These are phyloP conservation scores for Nomada flava DNA, from an alignment of 2,888 invertebrate species.

Conservation along the genomic window DNA sequence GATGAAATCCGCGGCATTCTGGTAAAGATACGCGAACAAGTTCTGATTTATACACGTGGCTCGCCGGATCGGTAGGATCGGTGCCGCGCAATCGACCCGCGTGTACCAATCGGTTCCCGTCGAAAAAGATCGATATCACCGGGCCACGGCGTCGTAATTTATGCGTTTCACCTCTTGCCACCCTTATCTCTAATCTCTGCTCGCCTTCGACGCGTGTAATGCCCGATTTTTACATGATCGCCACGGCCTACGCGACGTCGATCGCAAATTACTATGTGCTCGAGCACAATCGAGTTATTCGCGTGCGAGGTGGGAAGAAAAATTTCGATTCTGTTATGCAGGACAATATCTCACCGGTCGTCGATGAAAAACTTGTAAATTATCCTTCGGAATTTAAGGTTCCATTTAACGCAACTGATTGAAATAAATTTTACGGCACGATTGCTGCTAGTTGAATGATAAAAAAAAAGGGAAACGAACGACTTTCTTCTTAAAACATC, in stretches of 20 bases:
- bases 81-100: constrained; percentile 67
- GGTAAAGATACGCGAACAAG: constrained; percentile 68
- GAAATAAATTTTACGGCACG: too few species aligned
- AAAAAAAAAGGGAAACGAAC: background rate
- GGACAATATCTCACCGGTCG: too few species aligned
- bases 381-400: too few species aligned
- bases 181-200: constrained; percentile 52
- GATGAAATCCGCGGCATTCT: constrained; percentile 77
- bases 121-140: constrained; percentile 52
- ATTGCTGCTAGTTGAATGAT: background rate
- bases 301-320: background rate
- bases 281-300: background rate
- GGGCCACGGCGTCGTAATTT: constrained; percentile 45
- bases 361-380: too few species aligned
- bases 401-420: too few species aligned
- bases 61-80: constrained; percentile 44
- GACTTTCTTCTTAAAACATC: constrained; percentile 29
- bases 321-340: background rate
- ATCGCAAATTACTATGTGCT: background rate
- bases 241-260: constrained; percentile 23
- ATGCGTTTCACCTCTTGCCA: constrained; percentile 61
- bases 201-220: constrained; percentile 45
- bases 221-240: constrained; percentile 30
- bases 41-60: constrained; percentile 79
- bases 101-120: constrained; percentile 67